phyloP scores from a whole-genome alignment of 2,797 vertebrate genomes.

The Nyctalus aviator region DNA sequence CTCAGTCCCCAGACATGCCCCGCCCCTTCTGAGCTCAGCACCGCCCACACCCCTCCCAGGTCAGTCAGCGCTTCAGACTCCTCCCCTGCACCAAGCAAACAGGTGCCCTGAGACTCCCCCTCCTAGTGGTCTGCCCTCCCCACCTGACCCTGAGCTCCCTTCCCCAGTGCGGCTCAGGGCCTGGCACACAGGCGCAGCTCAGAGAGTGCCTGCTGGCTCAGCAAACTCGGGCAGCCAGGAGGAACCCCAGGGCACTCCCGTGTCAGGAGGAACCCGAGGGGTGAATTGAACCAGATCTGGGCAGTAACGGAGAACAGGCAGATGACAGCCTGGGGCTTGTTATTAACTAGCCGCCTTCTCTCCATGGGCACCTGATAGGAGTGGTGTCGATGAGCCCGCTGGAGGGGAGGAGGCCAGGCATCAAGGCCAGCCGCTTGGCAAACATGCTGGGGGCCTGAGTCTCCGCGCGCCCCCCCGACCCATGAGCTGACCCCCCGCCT shows the following conservation, averaged over 20 bases:
- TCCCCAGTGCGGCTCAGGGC: background rate
- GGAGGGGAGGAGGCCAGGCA: background rate
- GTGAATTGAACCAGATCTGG: slow-evolving; percentile 28
- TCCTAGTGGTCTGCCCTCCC: background rate
- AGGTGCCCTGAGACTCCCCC: background rate
- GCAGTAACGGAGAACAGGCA: background rate
- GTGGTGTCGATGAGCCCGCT: background rate
- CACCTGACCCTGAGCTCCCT: accelerated
- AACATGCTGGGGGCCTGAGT: background rate
- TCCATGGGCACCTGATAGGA: slow-evolving; percentile 48
- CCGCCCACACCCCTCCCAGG: background rate
- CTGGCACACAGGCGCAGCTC: background rate
- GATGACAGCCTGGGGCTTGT: slow-evolving; percentile 17
- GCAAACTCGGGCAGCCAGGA: background rate
- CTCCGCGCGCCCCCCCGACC: background rate
- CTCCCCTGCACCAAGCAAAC: background rate
- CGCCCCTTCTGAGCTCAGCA: background rate
- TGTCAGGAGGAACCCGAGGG: background rate
- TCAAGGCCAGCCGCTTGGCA: background rate
- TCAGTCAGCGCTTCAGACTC: background rate
- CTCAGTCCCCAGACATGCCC: background rate
- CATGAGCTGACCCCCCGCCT: background rate
- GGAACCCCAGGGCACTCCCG: background rate
- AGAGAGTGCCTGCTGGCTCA: background rate
- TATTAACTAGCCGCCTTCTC: slow-evolving; percentile 45